These are phyloP conservation scores for Pyrocoelia pectoralis DNA, from an alignment of 2,888 invertebrate species.

Conservation along the genomic window DNA sequence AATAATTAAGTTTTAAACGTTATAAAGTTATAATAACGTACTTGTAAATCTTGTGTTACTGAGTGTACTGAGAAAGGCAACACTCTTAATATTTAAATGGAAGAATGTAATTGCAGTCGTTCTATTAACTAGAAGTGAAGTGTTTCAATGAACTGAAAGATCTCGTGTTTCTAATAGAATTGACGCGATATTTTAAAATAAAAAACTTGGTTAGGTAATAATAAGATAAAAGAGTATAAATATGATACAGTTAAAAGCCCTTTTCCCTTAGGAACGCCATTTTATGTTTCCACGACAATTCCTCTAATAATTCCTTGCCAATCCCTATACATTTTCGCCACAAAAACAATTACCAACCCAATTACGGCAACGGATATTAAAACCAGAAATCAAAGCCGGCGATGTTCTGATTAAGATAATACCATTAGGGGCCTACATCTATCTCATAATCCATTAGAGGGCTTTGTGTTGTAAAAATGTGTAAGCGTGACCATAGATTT, in stretches of 20 bases:
- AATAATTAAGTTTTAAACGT: no score
- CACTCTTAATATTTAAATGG: no score
- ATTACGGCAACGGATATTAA: slow-evolving; percentile 55
- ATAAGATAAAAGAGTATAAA: no score
- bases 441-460: slow-evolving; percentile 53
- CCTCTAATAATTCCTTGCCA: slow-evolving; percentile 47
- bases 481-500: slow-evolving; percentile 45
- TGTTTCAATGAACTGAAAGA: no score
- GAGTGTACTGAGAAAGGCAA: no score
- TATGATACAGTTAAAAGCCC: neutral
- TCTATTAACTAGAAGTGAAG: no score
- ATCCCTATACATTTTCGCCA: slow-evolving; percentile 47
- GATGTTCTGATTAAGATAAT: slow-evolving; percentile 56
- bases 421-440: slow-evolving; percentile 50
- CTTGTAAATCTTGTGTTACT: no score
- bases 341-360: slow-evolving; percentile 56
- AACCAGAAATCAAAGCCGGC: slow-evolving; percentile 56
- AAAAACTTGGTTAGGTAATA: no score
- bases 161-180: no score
- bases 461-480: slow-evolving; percentile 49
- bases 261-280: slow-evolving; percentile 10
- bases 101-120: no score
- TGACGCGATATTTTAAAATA: no score
- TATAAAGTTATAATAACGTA: no score
- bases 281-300: slow-evolving; percentile 41